Evolutionary conservation across 2,888 invertebrate genomes (phyloP).

Genomic region (Caenorhabditis drosophilae): DNA sequence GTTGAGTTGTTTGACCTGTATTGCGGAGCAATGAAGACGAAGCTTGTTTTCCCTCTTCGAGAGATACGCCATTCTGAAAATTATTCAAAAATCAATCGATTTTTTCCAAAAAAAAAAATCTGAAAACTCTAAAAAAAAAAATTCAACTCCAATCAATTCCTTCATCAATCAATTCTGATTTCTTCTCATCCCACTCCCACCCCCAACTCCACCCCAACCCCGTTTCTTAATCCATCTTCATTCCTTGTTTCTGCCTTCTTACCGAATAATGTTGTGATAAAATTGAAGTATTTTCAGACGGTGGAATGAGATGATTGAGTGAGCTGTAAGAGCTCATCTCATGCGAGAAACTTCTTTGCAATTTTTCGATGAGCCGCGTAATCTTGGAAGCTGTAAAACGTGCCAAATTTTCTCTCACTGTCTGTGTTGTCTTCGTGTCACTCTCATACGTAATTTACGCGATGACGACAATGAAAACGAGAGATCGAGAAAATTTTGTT

Average conservation of each 20-base stretch:
- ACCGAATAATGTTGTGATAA: not conserved
- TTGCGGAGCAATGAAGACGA: constrained; percentile 34
- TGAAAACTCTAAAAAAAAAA: not conserved
- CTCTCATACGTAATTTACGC: no score
- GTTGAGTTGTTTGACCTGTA: constrained; percentile 22
- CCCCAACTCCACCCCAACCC: no score
- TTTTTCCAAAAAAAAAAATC: not conserved
- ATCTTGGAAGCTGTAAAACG: constrained; percentile 3
- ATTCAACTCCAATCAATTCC: not conserved
- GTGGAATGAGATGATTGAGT: constrained; percentile 17
- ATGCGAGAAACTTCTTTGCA: constrained; percentile 29
- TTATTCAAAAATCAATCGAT: no score
- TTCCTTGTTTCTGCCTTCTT: not conserved
- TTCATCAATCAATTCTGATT: not conserved
- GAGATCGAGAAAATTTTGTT: no score
- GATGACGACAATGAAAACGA: no score
- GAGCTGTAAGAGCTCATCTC: constrained; percentile 38
- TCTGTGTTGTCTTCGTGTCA: no score
- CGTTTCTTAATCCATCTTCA: no score
- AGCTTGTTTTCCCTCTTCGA: constrained; percentile 41
- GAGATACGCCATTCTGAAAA: constrained; percentile 41
- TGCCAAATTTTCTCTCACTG: not conserved
- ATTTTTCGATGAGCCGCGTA: constrained; percentile 29
- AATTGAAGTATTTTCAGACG: not conserved
- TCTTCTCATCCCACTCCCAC: no score